Conservation (phyloP, 2,888 invertebrate species). For the Drosophila flavopinicola region DNA sequence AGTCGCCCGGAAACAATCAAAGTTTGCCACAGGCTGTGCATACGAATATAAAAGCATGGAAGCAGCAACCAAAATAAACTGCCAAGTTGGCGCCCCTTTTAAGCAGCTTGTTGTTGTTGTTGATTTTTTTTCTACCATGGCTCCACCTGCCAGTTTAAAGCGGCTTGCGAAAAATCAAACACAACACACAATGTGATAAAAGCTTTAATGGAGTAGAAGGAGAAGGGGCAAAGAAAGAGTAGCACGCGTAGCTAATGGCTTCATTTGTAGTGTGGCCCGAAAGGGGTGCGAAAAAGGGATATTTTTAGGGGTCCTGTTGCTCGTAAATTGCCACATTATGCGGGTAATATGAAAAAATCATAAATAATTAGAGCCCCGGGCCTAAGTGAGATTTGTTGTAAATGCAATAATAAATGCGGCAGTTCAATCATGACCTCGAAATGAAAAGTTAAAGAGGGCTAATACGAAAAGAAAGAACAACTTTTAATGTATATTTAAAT, state of each 20-base stretch:
- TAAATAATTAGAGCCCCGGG: conserved; percentile 54
- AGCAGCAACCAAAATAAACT: conserved; percentile 4
- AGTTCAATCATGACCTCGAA: conserved; percentile 11
- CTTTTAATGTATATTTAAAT: too few relatives aligned
- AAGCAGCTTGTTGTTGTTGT: conserved; percentile 39
- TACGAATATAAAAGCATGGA: background rate
- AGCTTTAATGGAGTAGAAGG: conserved; percentile 34
- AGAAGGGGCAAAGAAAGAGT: conserved; percentile 6
- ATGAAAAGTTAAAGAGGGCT: background rate
- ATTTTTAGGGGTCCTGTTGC: conserved; percentile 21
- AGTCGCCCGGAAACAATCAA: conserved; percentile 61
- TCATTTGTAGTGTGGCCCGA: conserved; percentile 50
- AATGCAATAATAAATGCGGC: conserved; percentile 15
- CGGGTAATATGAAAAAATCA: conserved; percentile 50
- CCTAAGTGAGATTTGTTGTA: conserved; percentile 55
- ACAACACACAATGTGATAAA: conserved; percentile 41
- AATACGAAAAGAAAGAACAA: background rate
- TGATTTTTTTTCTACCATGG: background rate
- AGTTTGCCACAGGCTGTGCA: conserved; percentile 54
- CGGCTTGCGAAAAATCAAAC: conserved; percentile 54
- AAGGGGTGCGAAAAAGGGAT: conserved; percentile 30
- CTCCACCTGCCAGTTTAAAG: conserved; percentile 46
- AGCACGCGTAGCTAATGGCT: conserved; percentile 58
- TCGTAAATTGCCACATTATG: conserved; percentile 58
- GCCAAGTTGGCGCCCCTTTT: conserved; percentile 21